Percentiles rank a stretch among this genome's conserved stretches.
Conservation (phyloP, 2,888 invertebrate genomes). For the Caenorhabditis doughertyi region DNA sequence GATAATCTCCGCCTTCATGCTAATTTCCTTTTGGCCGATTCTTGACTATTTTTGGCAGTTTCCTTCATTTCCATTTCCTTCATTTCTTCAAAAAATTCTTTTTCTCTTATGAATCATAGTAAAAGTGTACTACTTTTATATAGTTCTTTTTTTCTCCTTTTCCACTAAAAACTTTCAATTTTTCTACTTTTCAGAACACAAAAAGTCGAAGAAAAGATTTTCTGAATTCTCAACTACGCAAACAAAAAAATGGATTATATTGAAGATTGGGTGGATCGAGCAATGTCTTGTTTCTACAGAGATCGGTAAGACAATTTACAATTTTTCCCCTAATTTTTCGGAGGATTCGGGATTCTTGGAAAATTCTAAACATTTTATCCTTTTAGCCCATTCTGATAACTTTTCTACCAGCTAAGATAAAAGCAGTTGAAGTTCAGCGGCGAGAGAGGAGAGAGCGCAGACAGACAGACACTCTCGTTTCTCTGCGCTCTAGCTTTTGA, state of each 20-base stretch:
- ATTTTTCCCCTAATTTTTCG: not conserved
- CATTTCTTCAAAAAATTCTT: conserved; percentile 5
- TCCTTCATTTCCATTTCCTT: not conserved
- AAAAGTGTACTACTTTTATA: not conserved
- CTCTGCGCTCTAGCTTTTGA: not conserved
- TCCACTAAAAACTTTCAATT: not conserved
- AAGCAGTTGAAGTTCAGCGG: not conserved
- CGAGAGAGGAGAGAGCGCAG: not conserved
- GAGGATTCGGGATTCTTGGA: not conserved
- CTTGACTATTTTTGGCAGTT: conserved; percentile 5
- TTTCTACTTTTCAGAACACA: not conserved
- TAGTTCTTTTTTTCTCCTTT: not conserved
- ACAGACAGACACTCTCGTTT: not conserved
- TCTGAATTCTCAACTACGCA: not conserved
- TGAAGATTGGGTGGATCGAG: conserved; percentile 76
- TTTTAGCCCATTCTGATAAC: not conserved
- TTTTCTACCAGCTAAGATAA: not conserved
- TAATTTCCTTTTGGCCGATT: conserved; percentile 30
- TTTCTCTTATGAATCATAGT: not conserved
- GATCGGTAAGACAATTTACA: conserved; percentile 57
- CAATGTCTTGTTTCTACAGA: conserved; percentile 71
- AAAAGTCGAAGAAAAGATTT: not conserved
- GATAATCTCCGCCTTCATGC: conserved; percentile 52
- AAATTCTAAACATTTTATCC: not conserved
- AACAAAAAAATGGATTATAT: conserved; percentile 65